Conservation (phyloP, 1,140 invertebrate species). For the Pogonognathellus flavescens region DNA sequence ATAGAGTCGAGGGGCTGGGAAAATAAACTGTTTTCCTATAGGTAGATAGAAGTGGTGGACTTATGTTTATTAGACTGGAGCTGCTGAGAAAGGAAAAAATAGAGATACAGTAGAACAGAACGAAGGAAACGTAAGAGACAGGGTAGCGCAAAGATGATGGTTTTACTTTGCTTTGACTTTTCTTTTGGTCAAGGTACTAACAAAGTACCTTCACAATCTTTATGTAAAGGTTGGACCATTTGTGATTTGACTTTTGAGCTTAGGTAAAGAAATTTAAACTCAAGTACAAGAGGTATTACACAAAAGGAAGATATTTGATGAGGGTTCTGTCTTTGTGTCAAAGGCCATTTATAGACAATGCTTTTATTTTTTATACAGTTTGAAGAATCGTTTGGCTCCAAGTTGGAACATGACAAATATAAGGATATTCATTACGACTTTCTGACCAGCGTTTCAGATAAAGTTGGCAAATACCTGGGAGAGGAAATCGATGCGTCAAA, state of each 20-base stretch:
- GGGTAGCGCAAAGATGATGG: slow-evolving; percentile 21
- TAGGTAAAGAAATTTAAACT: background rate
- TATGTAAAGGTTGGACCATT: slow-evolving; percentile 29
- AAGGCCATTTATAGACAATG: slow-evolving; percentile 54
- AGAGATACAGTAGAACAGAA: slow-evolving; percentile 2
- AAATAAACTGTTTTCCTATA: background rate
- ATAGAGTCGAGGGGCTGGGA: background rate
- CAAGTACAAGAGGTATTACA: background rate
- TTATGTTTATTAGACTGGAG: slow-evolving; percentile 33
- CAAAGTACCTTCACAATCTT: slow-evolving; percentile 1
- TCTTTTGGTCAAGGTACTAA: background rate
- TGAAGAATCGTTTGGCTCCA: slow-evolving; percentile 72
- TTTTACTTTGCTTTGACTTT: background rate
- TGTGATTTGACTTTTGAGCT: slow-evolving; percentile 14
- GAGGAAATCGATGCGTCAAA: slow-evolving; percentile 56
- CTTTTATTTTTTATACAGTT: slow-evolving; percentile 72
- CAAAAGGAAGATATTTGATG: slow-evolving; percentile 44
- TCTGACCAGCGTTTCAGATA: slow-evolving; percentile 74
- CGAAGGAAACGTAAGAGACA: slow-evolving; percentile 9
- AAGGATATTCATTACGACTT: slow-evolving; percentile 73
- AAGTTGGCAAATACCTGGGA: slow-evolving; percentile 70
- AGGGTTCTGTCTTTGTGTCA: slow-evolving; percentile 52
- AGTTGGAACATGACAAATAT: slow-evolving; percentile 72
- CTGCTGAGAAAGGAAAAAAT: slow-evolving; percentile 13
- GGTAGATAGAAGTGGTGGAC: background rate